A percentile compares a stretch with the other conserved stretches of the same genome.
Evolutionary conservation across 37 sponge, comb jelly and placozoan genomes (phyloP).

Genomic region (Ephydatia muelleri): DNA sequence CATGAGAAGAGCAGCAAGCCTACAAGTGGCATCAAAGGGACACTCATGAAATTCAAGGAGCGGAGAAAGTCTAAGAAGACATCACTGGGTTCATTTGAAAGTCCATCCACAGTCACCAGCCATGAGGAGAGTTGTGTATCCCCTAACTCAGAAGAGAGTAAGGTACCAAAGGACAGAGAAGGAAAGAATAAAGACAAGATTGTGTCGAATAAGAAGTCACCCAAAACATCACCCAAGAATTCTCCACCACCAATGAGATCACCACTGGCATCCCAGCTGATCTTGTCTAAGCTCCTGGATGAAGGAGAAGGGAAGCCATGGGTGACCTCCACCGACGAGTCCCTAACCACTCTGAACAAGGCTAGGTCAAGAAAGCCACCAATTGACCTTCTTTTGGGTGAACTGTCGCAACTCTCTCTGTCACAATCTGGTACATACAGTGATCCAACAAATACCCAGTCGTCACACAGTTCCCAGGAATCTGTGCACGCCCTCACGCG

Average conservation of each 20-base stretch:
- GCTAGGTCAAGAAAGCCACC: neutral
- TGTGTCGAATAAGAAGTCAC: neutral
- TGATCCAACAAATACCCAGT: constrained; percentile 9
- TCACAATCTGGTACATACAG: constrained; percentile 32
- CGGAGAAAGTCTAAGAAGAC: constrained; percentile 54
- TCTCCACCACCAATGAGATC: neutral
- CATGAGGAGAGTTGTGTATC: neutral
- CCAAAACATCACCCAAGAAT: neutral
- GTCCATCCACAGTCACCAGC: neutral
- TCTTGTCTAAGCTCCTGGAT: neutral
- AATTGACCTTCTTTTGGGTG: neutral
- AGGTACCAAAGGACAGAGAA: neutral
- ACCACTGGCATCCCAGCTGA: neutral
- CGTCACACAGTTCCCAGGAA: constrained; percentile 39
- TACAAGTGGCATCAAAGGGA: constrained; percentile 14
- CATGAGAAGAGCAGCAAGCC: neutral
- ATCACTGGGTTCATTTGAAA: neutral
- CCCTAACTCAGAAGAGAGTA: neutral
- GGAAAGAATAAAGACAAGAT: constrained; percentile 4
- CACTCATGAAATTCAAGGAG: constrained; percentile 66
- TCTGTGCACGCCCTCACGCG: neutral
- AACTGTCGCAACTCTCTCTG: constrained; percentile 2
- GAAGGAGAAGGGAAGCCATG: neutral
- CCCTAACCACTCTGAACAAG: neutral
- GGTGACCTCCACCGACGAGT: neutral